Evolutionary conservation across 2,888 invertebrate genomes (phyloP), one percentile per base, ranked within the genome.

Genomic region (Caenorhabditis auriculariae): DNA sequence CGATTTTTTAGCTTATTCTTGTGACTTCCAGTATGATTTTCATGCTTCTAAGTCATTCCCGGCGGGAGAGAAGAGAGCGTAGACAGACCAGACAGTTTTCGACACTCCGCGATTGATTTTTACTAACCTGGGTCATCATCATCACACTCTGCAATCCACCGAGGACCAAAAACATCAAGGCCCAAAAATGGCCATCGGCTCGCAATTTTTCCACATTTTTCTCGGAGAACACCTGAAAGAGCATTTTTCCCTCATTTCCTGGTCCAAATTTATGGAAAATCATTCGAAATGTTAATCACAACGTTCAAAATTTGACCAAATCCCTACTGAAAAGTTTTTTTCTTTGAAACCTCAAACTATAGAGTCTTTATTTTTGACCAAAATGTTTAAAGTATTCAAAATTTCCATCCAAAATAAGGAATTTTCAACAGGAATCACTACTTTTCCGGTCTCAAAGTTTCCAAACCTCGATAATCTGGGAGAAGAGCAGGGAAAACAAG

Each of bases 101-200:
- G 35, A 35, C 12, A 15, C 12, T 12, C 12, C 15, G 15, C 21
- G 38, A 38, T 19, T 38, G 17, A 15, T 9, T 12, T 21, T 15
- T 15, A 9, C 12, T 27, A 2, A 28, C 46, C 29, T 46, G 65
- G 6, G 38, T 41, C 26, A 52, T 43, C n/a, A 65, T 12, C 0
- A 57, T 60, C 6, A 56, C 37, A 4, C 60, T 82, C 27, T 82
- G 80, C 5, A 78, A 66, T 2, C 77, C 69, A 4, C 82, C 86
- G 12, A 86, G 76, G 2, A 62, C 48, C 28, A 76, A 49, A 54
- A 73, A 77, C 46, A 66, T 67, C 67, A 83, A 72, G 29, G 85
- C 81, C 86, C 86, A 86, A 51, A 82, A 74, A 4, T 84, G 76
- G 37, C 83, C 81, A 39, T 81, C 62, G 9, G 69, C 55, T 5